Percentiles rank a stretch among this genome's conserved stretches.
Conservation (phyloP, 2,113 vertebrate species). For the Panurus biarmicus region DNA sequence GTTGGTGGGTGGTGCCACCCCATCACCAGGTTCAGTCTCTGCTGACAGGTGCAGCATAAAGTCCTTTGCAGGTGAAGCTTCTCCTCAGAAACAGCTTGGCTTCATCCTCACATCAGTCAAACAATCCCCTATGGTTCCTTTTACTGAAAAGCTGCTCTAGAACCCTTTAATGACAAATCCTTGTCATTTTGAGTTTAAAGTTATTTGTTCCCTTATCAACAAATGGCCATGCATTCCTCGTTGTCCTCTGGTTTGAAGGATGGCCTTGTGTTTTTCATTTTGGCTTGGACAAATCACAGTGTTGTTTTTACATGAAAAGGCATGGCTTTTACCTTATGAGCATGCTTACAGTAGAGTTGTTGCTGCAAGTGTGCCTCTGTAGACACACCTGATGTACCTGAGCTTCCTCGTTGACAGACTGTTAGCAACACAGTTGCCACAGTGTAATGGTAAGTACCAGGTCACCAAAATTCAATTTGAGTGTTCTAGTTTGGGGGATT, state of each 20-base stretch:
- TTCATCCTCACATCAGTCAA: background rate
- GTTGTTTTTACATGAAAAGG: background rate
- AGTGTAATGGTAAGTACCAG: background rate
- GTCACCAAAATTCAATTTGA: background rate
- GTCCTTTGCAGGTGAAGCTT: background rate
- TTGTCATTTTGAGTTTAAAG: background rate
- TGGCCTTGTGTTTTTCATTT: background rate
- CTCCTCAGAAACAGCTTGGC: background rate
- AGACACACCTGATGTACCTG: background rate
- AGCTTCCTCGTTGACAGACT: background rate
- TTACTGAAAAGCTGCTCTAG: background rate
- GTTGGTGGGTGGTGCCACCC: background rate
- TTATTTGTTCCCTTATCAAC: background rate
- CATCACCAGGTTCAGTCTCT: background rate
- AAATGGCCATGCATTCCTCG: background rate
- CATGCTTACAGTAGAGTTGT: background rate
- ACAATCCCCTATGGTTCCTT: fast-evolving
- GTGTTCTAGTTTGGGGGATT: background rate
- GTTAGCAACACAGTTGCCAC: background rate
- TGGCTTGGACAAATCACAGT: background rate
- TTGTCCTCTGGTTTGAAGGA: background rate
- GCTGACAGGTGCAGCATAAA: too few relatives aligned
- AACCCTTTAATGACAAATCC: background rate
- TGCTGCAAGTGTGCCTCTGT: background rate
- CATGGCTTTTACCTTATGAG: background rate